Evolutionary conservation across 2,113 vertebrate species (phyloP), one percentile per base, ranked within the genome.

Genomic region (Scolopax mira): DNA sequence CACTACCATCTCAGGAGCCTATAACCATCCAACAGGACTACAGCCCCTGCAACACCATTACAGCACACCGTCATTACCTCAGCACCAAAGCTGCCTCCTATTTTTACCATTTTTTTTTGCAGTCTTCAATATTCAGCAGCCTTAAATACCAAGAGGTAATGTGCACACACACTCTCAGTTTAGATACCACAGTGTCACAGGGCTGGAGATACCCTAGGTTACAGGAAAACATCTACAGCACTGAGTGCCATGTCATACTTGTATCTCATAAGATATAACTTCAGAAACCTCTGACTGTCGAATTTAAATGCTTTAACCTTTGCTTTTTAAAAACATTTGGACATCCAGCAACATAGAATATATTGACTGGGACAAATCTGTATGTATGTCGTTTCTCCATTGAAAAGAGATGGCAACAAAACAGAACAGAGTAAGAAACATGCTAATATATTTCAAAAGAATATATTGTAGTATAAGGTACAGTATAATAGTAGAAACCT

Each of bases 261-360:
- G 13, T 35, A 44, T 71, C 61, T 92, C 79, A 54, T 15, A 77
- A 46, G 17, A 55, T 6, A 15, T 12, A 85, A 75, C 52, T 79
- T n/a, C 74, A 89, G 62, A 89, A 93, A 79, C 54, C 49, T 30
- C 87, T 51, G 23, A n/a, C 67, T 88, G 58, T 9, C 62, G 48
- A 60, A 94, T 81, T 87, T 87, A 89, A 92, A 73, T 80, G 54
- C 49, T 94, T 93, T 80, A 92, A 81, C 60, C 66, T 93, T 71
- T 88, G 66, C 25, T 67, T 90, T 90, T 94, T 94, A 23, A 3
- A 55, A 87, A 25, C 9, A 25, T 79, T 88, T 85, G 25, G 16
- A 24, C 75, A 88, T 16, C n/a, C 79, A 88, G 54, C 35, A 55
- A 87, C 33, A 73, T 9, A 55, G 46, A 85, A 48, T 12, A 78